phyloP scores from a whole-genome alignment of 2,888 invertebrate species.

The Trachelus iudaicus region DNA sequence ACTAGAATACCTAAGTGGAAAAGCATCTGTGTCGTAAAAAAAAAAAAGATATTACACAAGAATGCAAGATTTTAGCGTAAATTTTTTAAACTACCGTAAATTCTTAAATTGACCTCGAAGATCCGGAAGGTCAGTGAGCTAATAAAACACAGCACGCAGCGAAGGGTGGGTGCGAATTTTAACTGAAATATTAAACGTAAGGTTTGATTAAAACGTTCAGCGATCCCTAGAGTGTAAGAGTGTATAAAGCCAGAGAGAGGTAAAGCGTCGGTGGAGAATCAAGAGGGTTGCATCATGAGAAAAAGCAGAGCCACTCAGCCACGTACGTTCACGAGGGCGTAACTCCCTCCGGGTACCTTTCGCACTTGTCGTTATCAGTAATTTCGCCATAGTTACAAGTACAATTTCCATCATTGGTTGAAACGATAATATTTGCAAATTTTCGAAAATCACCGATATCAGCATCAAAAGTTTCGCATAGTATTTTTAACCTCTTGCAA shows the following conservation, averaged over 20 bases:
- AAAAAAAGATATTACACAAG: too few relatives aligned
- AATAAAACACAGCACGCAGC: background rate
- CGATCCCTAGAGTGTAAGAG: background rate
- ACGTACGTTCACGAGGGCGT: background rate
- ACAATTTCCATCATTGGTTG: background rate
- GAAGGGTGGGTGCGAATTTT: background rate
- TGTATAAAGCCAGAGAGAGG: background rate
- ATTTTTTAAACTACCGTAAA: background rate
- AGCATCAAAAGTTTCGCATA: background rate
- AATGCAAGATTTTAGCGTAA: too few relatives aligned
- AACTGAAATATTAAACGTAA: background rate
- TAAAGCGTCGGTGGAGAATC: background rate
- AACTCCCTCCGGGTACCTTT: background rate
- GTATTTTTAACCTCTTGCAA: background rate
- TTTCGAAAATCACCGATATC: background rate
- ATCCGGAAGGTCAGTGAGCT: background rate
- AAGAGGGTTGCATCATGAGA: background rate
- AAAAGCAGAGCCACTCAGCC: background rate
- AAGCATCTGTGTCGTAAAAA: background rate
- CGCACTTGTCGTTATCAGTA: background rate
- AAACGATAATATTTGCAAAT: background rate
- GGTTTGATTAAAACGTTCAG: conserved; percentile 5
- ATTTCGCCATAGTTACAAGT: background rate
- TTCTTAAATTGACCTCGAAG: background rate
- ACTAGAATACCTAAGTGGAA: background rate